Evolutionary conservation across 2,888 invertebrate genomes (phyloP), one percentile per base, ranked within the genome.

Genomic region (Synanthedon formicaeformis): DNA sequence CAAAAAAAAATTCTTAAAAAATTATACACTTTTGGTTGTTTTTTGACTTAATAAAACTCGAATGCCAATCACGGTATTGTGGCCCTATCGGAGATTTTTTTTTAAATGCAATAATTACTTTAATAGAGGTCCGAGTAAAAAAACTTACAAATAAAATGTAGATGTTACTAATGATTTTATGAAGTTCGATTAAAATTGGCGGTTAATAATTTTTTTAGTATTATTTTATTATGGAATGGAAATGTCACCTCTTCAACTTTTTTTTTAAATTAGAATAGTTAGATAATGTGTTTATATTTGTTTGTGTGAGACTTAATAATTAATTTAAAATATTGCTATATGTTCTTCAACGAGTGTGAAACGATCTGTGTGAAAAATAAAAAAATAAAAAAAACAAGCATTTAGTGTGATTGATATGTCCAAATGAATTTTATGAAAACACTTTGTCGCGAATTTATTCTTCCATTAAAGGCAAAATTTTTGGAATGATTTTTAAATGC

Each of bases 11-110:
- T 41, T 11, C 54, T 14, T 52, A 53, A 53, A 53, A 51, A 50
- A 56, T 52, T 53, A 23, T 52, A 54, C 52, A 56, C 23, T 55
- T 54, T 34, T 56, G 55, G 48, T 51, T 52, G 57, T 57, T 23
- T 23, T 23, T 56, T 64, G 68, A 67, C 65, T 66, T 57, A 61
- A 56, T 56, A 13, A 13, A 45, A 45, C n/a, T 58, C 53, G 50
- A 60, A 60, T 48, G 57, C 53, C 55, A 55, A 62, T 59, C 56
- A 48, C 14, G 16, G 51, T 45, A 48, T 41, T 52, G 14, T 14
- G 13, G 45, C 45, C 45, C 6, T 45, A 4, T 45, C 11, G 45
- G 45, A 45, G 13, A 2, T 45, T 45, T 13, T 45, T 12, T 45
- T 45, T 45, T 13, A 34, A 34, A 34, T 34, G 34, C 12, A 45